phyloP scores from a whole-genome alignment of 2,888 invertebrate species.

The Ormyrus labotus region DNA sequence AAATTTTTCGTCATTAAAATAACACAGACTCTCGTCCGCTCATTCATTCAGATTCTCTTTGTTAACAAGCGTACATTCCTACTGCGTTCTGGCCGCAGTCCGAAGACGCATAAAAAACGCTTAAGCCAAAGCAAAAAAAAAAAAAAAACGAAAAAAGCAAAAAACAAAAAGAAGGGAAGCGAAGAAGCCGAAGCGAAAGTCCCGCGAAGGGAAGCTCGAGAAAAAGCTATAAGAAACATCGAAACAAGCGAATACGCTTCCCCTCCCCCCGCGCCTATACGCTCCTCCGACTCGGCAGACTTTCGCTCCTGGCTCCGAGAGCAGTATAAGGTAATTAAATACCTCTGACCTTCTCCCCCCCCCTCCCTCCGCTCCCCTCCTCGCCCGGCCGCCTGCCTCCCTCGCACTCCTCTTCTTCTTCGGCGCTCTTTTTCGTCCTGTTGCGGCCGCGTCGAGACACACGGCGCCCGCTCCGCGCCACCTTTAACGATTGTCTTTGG shows the following conservation, averaged over 20 bases:
- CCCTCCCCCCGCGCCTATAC: constrained; percentile 1
- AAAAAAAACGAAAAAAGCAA: background rate
- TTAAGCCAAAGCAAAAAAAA: background rate
- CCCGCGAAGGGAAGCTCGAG: constrained; percentile 34
- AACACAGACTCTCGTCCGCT: constrained; percentile 18
- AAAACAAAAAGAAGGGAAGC: background rate
- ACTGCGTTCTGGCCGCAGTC: constrained; percentile 42
- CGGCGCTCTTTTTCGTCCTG: constrained; percentile 48
- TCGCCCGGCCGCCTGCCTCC: too few relatives aligned
- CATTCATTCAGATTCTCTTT: constrained; percentile 52
- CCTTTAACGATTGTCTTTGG: constrained; percentile 74
- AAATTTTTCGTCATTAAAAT: constrained; percentile 54
- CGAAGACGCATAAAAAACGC: background rate
- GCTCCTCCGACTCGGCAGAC: background rate
- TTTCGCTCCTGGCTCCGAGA: constrained; percentile 35
- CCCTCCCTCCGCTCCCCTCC: constrained; percentile 37
- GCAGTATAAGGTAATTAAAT: constrained; percentile 55
- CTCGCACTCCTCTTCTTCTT: background rate
- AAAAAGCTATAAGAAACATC: constrained; percentile 54
- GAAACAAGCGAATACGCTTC: constrained; percentile 55
- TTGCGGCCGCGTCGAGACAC: constrained; percentile 38
- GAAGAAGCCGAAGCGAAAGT: constrained; percentile 23
- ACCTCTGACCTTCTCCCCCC: constrained; percentile 51
- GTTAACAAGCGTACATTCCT: constrained; percentile 58
- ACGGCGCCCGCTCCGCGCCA: constrained; percentile 70